Conservation (phyloP, 2,797 vertebrate genomes). For the Sebastiscus tertius region DNA sequence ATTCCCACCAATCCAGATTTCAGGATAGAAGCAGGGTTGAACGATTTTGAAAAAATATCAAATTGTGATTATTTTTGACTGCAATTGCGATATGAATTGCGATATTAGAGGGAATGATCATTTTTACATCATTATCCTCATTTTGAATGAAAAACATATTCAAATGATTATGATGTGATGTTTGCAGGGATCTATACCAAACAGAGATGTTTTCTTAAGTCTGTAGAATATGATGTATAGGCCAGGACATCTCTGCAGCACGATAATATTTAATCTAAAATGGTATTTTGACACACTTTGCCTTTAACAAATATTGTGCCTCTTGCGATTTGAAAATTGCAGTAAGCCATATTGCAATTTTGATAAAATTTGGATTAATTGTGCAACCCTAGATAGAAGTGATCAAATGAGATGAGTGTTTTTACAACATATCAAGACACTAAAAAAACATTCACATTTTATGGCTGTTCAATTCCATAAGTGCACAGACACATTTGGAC, state of each 20-base stretch:
- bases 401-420: not conserved
- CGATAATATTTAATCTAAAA: not conserved
- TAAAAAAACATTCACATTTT: constrained; percentile 11
- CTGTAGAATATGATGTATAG: not conserved
- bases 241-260: not conserved
- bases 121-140: not conserved
- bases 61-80: not conserved
- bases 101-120: not conserved
- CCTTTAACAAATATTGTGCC: not conserved
- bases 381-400: not conserved
- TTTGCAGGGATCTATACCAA: not conserved
- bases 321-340: not conserved
- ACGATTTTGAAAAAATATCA: not conserved
- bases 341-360: not conserved
- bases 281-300: not conserved
- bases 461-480: constrained; percentile 22
- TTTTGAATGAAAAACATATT: not conserved
- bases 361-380: not conserved
- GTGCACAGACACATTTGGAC: constrained; percentile 27
- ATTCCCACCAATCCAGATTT: not conserved
- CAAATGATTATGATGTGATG: not conserved
- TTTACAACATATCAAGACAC: not conserved
- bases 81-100: not conserved
- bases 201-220: not conserved
- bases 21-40: not conserved